phyloP scores from a whole-genome alignment of 2,113 vertebrate genomes.

The Rafetus swinhoei region DNA sequence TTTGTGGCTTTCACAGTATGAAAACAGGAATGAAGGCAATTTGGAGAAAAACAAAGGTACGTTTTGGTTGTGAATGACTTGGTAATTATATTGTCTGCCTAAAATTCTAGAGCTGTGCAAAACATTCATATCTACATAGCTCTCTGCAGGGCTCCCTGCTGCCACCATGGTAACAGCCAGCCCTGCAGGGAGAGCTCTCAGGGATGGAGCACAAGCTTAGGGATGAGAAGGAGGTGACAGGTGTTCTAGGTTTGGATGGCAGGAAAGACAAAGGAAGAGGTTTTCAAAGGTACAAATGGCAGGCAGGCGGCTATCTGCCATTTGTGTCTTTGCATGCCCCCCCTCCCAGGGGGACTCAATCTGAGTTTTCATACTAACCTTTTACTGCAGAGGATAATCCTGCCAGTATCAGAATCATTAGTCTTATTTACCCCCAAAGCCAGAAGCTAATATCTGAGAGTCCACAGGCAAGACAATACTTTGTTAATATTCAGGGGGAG shows the following conservation, averaged over 20 bases:
- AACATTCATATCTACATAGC: slow-evolving; percentile 38
- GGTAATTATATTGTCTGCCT: slow-evolving; percentile 33
- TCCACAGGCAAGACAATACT: slow-evolving; percentile 9
- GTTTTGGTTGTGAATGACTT: slow-evolving; percentile 11
- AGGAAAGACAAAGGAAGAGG: neutral
- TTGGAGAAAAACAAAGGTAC: slow-evolving; percentile 27
- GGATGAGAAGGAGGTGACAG: neutral
- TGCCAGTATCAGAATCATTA: slow-evolving; percentile 55
- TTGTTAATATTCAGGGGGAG: neutral
- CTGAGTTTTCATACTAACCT: neutral
- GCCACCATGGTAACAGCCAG: slow-evolving; percentile 46
- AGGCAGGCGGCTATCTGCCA: neutral
- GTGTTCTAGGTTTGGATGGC: neutral
- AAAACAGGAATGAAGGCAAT: slow-evolving; percentile 47
- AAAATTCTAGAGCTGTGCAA: neutral
- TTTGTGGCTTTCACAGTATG: neutral
- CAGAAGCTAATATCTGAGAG: slow-evolving; percentile 23
- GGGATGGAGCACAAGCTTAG: neutral
- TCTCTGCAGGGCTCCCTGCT: neutral
- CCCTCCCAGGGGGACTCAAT: neutral
- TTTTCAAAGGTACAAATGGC: slow-evolving; percentile 8
- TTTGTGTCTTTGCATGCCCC: neutral
- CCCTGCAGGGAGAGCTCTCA: slow-evolving; percentile 24
- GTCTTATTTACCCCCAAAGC: slow-evolving; percentile 24
- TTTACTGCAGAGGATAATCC: slow-evolving; percentile 19